Evolutionary conservation across 2,888 invertebrate species (phyloP), one percentile per base, ranked within the genome.

Genomic region (Zygothrica quintamaculata): DNA sequence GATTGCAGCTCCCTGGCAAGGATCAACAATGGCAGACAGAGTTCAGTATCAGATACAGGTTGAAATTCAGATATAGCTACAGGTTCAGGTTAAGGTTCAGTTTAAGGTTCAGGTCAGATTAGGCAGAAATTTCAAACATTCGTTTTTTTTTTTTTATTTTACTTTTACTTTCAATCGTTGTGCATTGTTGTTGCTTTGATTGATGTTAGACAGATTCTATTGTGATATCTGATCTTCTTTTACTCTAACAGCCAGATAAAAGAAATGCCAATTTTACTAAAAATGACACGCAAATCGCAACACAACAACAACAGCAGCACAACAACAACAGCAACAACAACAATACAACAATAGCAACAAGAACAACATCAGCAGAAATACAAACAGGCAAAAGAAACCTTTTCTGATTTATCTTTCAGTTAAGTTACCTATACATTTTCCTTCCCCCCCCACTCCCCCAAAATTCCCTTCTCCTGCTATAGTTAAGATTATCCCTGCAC

Each of bases 231-330:
- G 74, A 72, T 72, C 73, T 73, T 55, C 55, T 15, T 43, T 13
- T 36, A n/a, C 36, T 25, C 37, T 16, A 1, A 12, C 34, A 33
- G 31, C 48, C 9, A 48, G 48, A 42, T 68, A 59, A 69, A 84
- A 77, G 68, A 78, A 72, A 77, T 84, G 86, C 81, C 84, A 84
- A 86, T 84, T 85, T 86, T 67, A 65, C 65, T 62, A 56, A 62
- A 77, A 78, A 69, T 77, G 86, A 84, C 86, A 84, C 81, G 84
- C 81, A 86, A 84, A 79, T 82, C 74, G 68, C 74, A 64, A 65
- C 42, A 26, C 29, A 48, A 44, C n/a, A n/a, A n/a, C n/a, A n/a
- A 36, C 29, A 50, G 29, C 74, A 64, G 64, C 42, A 26, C 29
- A 48, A 44, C n/a, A n/a, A n/a, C n/a, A n/a, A 36, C 29, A 50